Evolutionary conservation across 2,797 vertebrate genomes (phyloP), one percentile per base, ranked within the genome.

Genomic region (Cyclura pinguis): DNA sequence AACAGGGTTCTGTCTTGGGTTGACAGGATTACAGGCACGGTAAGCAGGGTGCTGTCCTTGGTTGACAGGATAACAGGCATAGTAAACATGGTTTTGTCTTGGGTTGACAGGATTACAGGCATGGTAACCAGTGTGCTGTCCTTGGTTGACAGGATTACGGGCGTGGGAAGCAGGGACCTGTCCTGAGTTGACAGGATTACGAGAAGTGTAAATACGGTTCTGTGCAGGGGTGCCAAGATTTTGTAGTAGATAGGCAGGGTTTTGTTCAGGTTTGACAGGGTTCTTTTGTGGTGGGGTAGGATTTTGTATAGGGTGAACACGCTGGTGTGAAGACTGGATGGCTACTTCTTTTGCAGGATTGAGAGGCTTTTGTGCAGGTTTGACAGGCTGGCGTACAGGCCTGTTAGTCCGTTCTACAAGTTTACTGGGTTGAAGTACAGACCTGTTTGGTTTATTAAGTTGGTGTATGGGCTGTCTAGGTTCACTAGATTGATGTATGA

Each of bases 141-240:
- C 42, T 94, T 86, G 4, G 89, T 88, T 85, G 0, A 85, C 86
- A 0, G 0, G 84, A 18, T 94, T 93, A 1, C 62, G 24, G 0
- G 92, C 42, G 93, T 0, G 88, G 89, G 0, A 42, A 42, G 29
- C 83, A n/a, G 83, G 83, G 9, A 42, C 3, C 42, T 42, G 42
- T 42, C 42, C 50, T 42, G 29, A 29, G 47, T 12, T 47, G 67
- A 24, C 92, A 55, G 47, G 84, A 20, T 73, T 92, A 0, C 93
- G 92, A 0, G 83, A 27, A 1, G 83, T 47, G 0, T 62, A 35
- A 14, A 10, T 64, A 29, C 42, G 83, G 1, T 85, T 85, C 29
- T 84, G 27, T 64, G 32, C 47, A 18, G 38, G 81, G 6, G 27
- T 32, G 47, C 29, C 83, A 69, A 57, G 81, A 14, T 84, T 64